Base-by-base conservation (phyloP, 2,113 vertebrate species). In the Protobothrops flavoviridis region DNA sequence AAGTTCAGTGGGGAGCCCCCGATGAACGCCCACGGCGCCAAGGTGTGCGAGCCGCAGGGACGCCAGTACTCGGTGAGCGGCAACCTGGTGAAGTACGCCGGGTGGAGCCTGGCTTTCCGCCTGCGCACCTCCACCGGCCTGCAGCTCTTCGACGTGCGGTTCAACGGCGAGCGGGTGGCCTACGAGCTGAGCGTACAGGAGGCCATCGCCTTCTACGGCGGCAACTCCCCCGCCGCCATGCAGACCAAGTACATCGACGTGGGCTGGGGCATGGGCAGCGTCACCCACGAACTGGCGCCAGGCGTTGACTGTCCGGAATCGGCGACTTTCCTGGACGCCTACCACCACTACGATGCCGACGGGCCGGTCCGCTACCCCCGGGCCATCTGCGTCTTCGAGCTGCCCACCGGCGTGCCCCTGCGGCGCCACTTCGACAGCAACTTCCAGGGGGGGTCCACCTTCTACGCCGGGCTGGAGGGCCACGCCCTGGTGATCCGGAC, bases 101-200 rank as follows among this genome's bases (percentile, higher is more conserved):
- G 98, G 89, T 99, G 99, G 99, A 98, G 98, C 55, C 98, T 99
- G 17, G 97, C 98, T 0, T 99, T 98, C 95, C 95, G 99, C 5
- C 97, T 99, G 23, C 98, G 98, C 21, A 97, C 98, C 10, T 98
- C 98, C 0, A 97, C 98, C 0, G 99, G 99, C 2, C 95, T 99
- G 85, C 99, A 99, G 96, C 94, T 99, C 33, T 98, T 99, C 55
- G 98, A 99, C 64, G 50, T 99, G 43, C 97, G 97, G 55, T 99
- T 99, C 56, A 97, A 97, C 0, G 98, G 98, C 0, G 98, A 99
- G 96, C 97, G 98, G 2, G 91, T 99, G 1, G 99, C 98, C 52
- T 99, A 99, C 0, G 99, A 99, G 96, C 94, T 99, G 92, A 98
- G 99, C 53, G 95, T 99, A 39, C 99, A 99, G 93, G 98, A 99